These are phyloP conservation scores for Nyctalus aviator DNA, from an alignment of 2,797 vertebrate species.

Conservation along the genomic window DNA sequence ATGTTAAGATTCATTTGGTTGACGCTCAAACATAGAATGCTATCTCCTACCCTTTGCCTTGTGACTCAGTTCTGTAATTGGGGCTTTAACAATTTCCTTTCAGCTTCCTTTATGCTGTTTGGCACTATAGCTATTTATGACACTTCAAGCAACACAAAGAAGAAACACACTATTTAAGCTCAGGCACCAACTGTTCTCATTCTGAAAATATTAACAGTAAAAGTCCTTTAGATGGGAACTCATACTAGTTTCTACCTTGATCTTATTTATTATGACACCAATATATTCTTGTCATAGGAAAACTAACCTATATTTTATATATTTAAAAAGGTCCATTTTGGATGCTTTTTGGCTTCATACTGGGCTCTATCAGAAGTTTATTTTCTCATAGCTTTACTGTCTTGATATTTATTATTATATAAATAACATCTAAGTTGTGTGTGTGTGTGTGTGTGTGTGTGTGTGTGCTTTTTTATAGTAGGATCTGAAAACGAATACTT, in stretches of 20 bases:
- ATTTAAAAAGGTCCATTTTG: neutral
- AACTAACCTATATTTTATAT: slow-evolving; percentile 46
- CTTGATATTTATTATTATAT: slow-evolving; percentile 1
- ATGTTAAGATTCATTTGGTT: neutral
- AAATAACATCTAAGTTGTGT: neutral
- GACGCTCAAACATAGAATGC: neutral
- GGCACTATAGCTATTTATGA: slow-evolving; percentile 49
- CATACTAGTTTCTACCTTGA: slow-evolving; percentile 31
- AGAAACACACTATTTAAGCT: slow-evolving; percentile 35
- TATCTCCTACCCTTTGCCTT: neutral
- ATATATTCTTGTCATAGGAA: slow-evolving; percentile 47
- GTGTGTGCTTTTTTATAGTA: neutral
- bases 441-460: neutral
- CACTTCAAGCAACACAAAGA: neutral
- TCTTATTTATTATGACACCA: slow-evolving; percentile 62
- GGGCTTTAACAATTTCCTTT: neutral
- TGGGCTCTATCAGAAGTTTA: neutral
- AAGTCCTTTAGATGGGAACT: neutral
- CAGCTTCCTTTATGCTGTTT: slow-evolving; percentile 34
- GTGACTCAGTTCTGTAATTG: neutral
- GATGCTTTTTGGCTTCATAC: neutral
- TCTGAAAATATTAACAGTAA: slow-evolving; percentile 55
- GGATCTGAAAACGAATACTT: neutral
- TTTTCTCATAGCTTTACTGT: neutral
- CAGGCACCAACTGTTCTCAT: slow-evolving; percentile 45